These are phyloP conservation scores for Luidia sarsii DNA, from an alignment of 53 echinoderm and acorn worm species.

Conservation along the genomic window DNA sequence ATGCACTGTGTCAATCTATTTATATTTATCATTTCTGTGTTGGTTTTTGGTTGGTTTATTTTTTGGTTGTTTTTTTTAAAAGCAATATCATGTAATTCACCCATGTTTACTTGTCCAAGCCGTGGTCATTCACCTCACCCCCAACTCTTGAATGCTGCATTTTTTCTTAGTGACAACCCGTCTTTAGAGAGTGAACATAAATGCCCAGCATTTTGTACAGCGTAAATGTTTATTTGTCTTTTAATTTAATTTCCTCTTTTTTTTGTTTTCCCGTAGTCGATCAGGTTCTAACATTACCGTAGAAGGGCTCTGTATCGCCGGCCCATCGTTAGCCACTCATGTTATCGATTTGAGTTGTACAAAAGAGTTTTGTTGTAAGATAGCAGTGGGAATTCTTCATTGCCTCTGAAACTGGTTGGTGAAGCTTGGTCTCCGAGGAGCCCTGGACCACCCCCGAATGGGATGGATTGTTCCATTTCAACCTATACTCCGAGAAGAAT, in stretches of 20 bases:
- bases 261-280: no score
- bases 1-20: conserved; percentile 23
- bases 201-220: no score
- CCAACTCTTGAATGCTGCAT: conserved; percentile 35
- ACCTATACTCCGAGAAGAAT: conserved; percentile 11
- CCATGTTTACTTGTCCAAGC: not conserved
- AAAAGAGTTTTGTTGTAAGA: no score
- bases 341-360: no score
- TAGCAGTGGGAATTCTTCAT: no score
- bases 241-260: no score
- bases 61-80: not conserved
- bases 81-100: conserved; percentile 44
- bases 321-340: no score
- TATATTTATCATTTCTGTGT: conserved; percentile 1
- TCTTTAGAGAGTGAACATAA: not conserved
- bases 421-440: no score
- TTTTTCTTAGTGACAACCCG: not conserved
- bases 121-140: not conserved
- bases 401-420: no score
- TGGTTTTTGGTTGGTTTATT: not conserved
- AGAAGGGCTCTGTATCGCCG: no score
- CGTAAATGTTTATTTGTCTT: no score
- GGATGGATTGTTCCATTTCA: conserved; percentile 1
- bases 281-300: no score
- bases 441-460: conserved; percentile 5